Conservation (phyloP, 2,888 invertebrate genomes). For the Tenthredo mesomela region DNA sequence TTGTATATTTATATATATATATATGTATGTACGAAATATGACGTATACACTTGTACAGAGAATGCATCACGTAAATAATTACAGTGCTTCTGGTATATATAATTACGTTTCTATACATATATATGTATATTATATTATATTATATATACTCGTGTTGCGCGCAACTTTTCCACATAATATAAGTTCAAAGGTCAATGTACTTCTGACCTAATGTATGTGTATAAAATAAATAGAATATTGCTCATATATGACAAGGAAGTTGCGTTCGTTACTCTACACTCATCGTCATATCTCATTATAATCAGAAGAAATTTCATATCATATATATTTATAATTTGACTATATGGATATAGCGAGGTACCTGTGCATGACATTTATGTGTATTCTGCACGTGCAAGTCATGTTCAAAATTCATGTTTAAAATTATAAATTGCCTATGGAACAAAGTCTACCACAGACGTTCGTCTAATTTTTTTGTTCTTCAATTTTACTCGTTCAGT, state of each 20-base stretch:
- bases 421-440: background rate
- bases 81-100: background rate
- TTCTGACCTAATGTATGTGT: conserved; percentile 38
- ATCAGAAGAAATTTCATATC: background rate
- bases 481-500: background rate
- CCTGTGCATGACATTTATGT: background rate
- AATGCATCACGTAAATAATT: conserved; percentile 14
- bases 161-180: conserved; percentile 27
- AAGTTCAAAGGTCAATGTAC: conserved; percentile 41
- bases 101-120: background rate
- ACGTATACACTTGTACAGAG: background rate
- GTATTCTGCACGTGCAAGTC: background rate
- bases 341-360: background rate
- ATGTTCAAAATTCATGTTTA: background rate
- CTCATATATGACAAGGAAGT: background rate
- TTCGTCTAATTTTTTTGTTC: background rate
- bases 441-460: background rate
- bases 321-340: background rate
- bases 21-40: background rate
- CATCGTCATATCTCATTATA: background rate
- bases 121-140: background rate
- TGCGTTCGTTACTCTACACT: background rate
- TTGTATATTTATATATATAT: background rate
- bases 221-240: conserved; percentile 16
- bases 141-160: background rate